Evolutionary conservation across 2,888 invertebrate species (phyloP).

Genomic region (Caenorhabditis afra): DNA sequence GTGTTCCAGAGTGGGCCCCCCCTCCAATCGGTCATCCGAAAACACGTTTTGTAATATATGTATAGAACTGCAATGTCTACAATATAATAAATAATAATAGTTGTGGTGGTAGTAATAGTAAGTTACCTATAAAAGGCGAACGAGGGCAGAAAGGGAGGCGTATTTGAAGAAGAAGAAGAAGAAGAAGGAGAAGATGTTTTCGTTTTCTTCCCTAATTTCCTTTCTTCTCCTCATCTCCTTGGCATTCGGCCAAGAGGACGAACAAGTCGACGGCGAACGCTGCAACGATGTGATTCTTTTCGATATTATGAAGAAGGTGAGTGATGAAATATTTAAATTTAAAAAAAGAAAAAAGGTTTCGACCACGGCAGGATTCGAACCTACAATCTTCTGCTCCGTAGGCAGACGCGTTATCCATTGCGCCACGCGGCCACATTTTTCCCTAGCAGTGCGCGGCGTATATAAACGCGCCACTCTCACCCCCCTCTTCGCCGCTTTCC

Average conservation of each 20-base stretch:
- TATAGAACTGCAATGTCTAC: background rate
- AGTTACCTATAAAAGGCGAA: constrained; percentile 9
- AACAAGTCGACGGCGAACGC: constrained; percentile 20
- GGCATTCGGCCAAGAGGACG: constrained; percentile 22
- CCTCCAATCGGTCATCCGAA: too few species aligned
- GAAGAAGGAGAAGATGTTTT: too few species aligned
- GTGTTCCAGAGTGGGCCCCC: too few species aligned
- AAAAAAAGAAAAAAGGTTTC: constrained; percentile 23
- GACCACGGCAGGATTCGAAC: constrained; percentile 80
- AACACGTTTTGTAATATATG: constrained; percentile 2
- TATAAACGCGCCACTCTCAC: background rate
- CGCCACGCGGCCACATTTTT: constrained; percentile 68
- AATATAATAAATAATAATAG: background rate
- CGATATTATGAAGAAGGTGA: constrained; percentile 45
- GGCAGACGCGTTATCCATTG: constrained; percentile 80
- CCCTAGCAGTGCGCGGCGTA: background rate
- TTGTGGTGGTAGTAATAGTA: too few species aligned
- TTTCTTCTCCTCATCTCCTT: background rate
- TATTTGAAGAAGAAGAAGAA: too few species aligned
- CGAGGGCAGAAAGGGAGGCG: background rate
- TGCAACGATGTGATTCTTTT: constrained; percentile 52
- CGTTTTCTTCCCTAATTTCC: too few species aligned
- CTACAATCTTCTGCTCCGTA: constrained; percentile 81
- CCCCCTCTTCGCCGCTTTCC: too few species aligned
- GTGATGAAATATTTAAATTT: too few species aligned